phyloP scores from a whole-genome alignment of 1,140 invertebrate species.

The Sipha flava region DNA sequence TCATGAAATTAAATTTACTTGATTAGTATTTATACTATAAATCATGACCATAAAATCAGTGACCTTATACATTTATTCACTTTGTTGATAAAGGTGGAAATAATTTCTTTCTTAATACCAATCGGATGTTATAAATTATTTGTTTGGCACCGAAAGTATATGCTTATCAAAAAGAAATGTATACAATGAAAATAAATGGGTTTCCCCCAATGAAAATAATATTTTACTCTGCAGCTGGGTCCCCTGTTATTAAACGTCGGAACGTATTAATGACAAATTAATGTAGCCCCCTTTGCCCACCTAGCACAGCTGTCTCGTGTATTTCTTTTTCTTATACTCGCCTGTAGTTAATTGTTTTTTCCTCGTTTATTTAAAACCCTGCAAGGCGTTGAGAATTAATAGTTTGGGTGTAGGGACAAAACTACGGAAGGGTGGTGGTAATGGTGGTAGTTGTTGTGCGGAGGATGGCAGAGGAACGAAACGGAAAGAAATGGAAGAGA shows the following conservation, averaged over 20 bases:
- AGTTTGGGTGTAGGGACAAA: not conserved
- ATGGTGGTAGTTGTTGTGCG: not conserved
- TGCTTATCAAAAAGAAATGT: not conserved
- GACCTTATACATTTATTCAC: no score
- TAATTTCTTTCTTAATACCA: no score
- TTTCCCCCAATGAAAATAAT: not conserved
- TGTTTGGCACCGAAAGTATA: not conserved
- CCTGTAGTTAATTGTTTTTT: constrained; percentile 27
- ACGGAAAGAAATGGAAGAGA: not conserved
- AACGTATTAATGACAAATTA: constrained; percentile 28
- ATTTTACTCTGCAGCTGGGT: constrained; percentile 6
- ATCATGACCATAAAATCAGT: no score
- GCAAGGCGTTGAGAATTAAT: constrained; percentile 25
- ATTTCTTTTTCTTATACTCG: not conserved
- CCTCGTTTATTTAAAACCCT: constrained; percentile 23
- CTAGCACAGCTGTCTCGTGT: not conserved
- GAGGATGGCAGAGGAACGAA: not conserved
- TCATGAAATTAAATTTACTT: no score
- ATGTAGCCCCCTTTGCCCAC: not conserved
- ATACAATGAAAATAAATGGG: not conserved
- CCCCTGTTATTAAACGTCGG: constrained; percentile 21
- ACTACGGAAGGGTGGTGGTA: not conserved
- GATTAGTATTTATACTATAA: no score
- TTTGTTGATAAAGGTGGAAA: no score
- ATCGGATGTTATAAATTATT: not conserved